Evolutionary conservation across 2,888 invertebrate genomes (phyloP).

Genomic region (Drosophila merina): DNA sequence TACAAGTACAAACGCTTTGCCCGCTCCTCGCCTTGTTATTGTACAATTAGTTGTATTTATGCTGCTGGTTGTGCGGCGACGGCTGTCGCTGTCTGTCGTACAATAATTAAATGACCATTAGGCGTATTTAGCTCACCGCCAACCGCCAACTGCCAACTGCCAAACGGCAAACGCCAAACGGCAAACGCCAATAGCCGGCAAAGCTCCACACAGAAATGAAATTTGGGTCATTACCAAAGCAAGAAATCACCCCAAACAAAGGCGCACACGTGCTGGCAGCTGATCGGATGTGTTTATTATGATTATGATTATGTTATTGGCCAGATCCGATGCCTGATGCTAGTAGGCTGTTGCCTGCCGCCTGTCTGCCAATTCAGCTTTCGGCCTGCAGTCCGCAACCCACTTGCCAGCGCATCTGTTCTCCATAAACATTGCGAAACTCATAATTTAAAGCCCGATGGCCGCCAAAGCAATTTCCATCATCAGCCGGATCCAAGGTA

Average conservation of each 20-base stretch:
- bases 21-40: conserved; percentile 64
- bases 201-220: conserved; percentile 49
- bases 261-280: conserved; percentile 69
- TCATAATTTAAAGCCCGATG: conserved; percentile 54
- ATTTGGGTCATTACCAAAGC: conserved; percentile 79
- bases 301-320: conserved; percentile 63
- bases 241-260: conserved; percentile 58
- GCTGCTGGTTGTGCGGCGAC: conserved; percentile 44
- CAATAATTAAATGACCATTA: conserved; percentile 77
- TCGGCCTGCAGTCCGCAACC: conserved; percentile 10
- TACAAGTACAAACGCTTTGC: conserved; percentile 18
- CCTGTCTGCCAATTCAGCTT: conserved; percentile 30
- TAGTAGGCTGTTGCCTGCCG: conserved; percentile 37
- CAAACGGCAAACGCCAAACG: background rate
- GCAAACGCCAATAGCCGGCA: background rate
- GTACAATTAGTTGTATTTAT: conserved; percentile 77
- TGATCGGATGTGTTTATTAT: conserved; percentile 71
- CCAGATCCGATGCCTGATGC: conserved; percentile 15
- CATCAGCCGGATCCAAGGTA: conserved; percentile 10
- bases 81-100: conserved; percentile 62
- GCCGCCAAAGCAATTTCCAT: conserved; percentile 52
- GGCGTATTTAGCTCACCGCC: conserved; percentile 67
- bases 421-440: conserved; percentile 51
- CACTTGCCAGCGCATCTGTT: conserved; percentile 66
- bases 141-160: no score